phyloP scores from a whole-genome alignment of 2,888 invertebrate genomes.

The Rotaria sp. region DNA sequence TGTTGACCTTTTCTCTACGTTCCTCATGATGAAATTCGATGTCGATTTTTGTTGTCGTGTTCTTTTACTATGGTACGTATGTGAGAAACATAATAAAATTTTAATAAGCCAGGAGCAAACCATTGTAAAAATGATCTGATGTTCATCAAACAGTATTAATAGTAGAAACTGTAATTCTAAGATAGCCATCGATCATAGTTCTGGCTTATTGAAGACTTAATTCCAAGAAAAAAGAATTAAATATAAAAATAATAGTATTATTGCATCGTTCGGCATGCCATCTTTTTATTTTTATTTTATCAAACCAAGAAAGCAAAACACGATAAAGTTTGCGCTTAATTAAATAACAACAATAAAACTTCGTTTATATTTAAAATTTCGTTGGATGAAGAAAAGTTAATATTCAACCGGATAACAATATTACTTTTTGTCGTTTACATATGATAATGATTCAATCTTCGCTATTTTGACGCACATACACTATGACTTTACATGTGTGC shows the following conservation, averaged over 20 bases:
- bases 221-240: neutral
- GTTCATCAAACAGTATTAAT: neutral
- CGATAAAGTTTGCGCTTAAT: neutral
- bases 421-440: no score
- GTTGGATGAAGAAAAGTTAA: no score
- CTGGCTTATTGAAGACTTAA: neutral
- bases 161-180: neutral
- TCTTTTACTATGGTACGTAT: neutral
- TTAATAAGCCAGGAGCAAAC: neutral
- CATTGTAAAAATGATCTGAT: neutral
- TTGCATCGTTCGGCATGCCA: neutral
- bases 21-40: neutral
- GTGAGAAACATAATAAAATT: neutral
- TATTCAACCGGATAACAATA: no score
- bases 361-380: no score
- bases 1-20: neutral
- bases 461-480: no score
- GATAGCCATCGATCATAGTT: neutral
- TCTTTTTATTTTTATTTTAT: neutral
- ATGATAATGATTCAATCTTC: no score
- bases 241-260: neutral
- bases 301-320: neutral
- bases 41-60: neutral
- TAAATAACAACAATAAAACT: no score
- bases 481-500: no score